A percentile compares a stretch with the other conserved stretches of the same genome.
phyloP scores from a whole-genome alignment of 2,113 vertebrate genomes.

The Hemichromis elongatus region DNA sequence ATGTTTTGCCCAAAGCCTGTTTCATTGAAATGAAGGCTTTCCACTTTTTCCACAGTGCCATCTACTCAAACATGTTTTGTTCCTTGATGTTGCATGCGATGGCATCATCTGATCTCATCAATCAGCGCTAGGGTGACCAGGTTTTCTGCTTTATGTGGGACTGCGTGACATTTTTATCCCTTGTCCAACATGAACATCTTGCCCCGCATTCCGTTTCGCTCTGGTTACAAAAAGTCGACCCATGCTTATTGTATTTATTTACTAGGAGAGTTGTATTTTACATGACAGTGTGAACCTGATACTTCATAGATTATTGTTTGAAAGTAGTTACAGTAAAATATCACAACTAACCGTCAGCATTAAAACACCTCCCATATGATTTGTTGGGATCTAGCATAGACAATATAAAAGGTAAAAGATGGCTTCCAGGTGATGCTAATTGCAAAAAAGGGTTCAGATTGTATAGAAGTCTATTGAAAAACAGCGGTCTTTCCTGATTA shows the following conservation, averaged over 20 bases:
- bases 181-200: background rate
- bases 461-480: background rate
- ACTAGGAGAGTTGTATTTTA: background rate
- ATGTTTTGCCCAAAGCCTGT: background rate
- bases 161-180: background rate
- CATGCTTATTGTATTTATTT: background rate
- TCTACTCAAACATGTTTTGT: background rate
- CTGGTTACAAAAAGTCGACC: background rate
- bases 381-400: background rate
- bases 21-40: background rate
- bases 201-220: background rate
- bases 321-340: background rate
- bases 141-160: background rate
- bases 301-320: background rate
- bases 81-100: background rate
- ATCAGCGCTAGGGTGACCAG: background rate
- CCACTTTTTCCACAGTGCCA: background rate
- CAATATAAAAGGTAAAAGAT: background rate
- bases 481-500: background rate
- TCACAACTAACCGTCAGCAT: background rate
- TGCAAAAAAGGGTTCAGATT: background rate
- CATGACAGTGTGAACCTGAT: background rate
- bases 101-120: background rate
- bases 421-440: too few relatives aligned
- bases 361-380: background rate